Evolutionary conservation across 2,888 invertebrate genomes (phyloP).

Genomic region (Epinotia demarniana): DNA sequence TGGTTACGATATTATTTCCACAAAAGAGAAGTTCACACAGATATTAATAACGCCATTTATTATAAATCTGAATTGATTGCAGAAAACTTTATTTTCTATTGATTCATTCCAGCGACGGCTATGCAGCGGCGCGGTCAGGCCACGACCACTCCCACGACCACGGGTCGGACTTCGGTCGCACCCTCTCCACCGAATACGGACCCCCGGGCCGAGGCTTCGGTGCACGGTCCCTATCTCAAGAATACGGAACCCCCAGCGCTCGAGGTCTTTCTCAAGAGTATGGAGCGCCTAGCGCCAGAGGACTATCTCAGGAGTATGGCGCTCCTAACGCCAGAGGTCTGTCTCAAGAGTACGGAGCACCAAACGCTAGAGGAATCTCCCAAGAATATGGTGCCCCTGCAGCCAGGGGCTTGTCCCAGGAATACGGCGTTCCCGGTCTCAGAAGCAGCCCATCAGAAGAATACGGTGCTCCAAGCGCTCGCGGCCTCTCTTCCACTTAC

Average conservation of each 20-base stretch:
- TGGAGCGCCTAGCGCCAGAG: constrained; percentile 48
- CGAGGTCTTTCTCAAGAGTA: constrained; percentile 57
- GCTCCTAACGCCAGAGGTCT: constrained; percentile 46
- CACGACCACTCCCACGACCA: constrained; percentile 50
- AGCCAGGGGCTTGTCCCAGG: constrained; percentile 44
- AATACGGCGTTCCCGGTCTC: constrained; percentile 50
- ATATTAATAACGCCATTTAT: too few relatives aligned
- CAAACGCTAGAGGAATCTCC: constrained; percentile 53
- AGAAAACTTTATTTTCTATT: neutral
- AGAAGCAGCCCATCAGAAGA: constrained; percentile 28
- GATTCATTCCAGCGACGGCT: constrained; percentile 64
- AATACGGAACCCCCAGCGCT: constrained; percentile 50
- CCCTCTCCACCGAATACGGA: constrained; percentile 49
- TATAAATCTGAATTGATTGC: too few relatives aligned
- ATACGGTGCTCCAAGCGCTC: constrained; percentile 55
- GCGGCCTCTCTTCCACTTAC: constrained; percentile 56
- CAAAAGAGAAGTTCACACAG: too few relatives aligned
- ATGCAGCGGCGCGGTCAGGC: constrained; percentile 60
- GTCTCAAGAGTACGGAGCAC: constrained; percentile 56
- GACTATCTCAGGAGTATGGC: constrained; percentile 50
- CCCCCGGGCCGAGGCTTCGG: constrained; percentile 34
- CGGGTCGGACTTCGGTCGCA: constrained; percentile 38
- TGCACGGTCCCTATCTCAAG: constrained; percentile 52
- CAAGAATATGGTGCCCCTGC: constrained; percentile 46
- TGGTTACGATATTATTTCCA: too few relatives aligned